Evolutionary conservation across 2,113 vertebrate genomes (phyloP).

Genomic region (Nerophis lumbriciformis): DNA sequence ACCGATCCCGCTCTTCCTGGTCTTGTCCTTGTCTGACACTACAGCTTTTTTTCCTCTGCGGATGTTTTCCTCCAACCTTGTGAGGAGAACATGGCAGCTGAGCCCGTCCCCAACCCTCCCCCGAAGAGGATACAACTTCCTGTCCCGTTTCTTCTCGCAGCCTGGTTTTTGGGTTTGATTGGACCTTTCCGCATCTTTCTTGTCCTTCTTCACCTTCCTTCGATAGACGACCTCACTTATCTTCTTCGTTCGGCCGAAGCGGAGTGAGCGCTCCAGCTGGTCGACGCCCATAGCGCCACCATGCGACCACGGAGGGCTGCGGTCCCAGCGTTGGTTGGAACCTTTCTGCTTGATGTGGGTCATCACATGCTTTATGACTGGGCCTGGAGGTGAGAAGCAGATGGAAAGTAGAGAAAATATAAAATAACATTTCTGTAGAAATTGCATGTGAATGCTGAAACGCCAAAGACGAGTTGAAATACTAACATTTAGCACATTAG

Average conservation of each 20-base stretch:
- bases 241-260: slow-evolving; percentile 66
- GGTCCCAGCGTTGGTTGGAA: slow-evolving; percentile 55
- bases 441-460: no score
- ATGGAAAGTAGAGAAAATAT: not conserved
- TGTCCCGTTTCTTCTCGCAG: slow-evolving; percentile 72
- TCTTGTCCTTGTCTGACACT: slow-evolving; percentile 34
- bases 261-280: slow-evolving; percentile 59
- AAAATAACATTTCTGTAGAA: no score
- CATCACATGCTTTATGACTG: slow-evolving; percentile 75
- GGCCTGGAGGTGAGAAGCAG: slow-evolving; percentile 46
- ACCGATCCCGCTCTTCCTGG: slow-evolving; percentile 32
- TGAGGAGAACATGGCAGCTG: slow-evolving; percentile 86
- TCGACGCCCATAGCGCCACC: slow-evolving; percentile 65
- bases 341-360: slow-evolving; percentile 70
- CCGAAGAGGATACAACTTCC: slow-evolving; percentile 89
- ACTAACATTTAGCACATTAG: no score
- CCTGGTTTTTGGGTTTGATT: slow-evolving; percentile 41
- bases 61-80: slow-evolving; percentile 72
- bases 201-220: slow-evolving; percentile 34
- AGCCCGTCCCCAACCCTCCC: slow-evolving; percentile 64
- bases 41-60: slow-evolving; percentile 23
- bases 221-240: slow-evolving; percentile 43
- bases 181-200: slow-evolving; percentile 1
- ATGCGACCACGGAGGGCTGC: slow-evolving; percentile 57
- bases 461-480: no score